Base-by-base conservation (phyloP, 2,888 invertebrate species). In the Eupeodes latifasciatus region DNA sequence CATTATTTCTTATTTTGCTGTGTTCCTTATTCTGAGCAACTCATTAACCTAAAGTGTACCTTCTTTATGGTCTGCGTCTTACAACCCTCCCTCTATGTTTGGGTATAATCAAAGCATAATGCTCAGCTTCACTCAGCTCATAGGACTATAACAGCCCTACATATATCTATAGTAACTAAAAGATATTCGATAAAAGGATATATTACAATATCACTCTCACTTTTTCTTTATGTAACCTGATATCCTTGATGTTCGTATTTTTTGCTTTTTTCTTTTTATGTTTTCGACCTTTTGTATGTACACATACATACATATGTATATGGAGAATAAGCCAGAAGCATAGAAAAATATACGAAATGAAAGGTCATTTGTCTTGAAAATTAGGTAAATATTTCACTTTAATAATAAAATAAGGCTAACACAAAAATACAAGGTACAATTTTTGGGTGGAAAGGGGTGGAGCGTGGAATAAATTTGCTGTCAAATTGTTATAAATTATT, bases 11-110 rank as follows among this genome's bases (percentile, higher is more conserved):
- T 53, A 5, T 69, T 69, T 16, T 51, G 49, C 61, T 57, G 57
- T 59, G 19, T 55, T 44, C 4, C 12, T 36, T 11, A 49, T 69
- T 16, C 74, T 16, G 36, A 59, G 44, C 14, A 59, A 51, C 74
- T 4, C 40, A 82, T 86, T 86, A 86, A 82, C 78, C 86, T 78
- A 81, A 86, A 78, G 78, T 82, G 82, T 34, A 86, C 76, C 40
- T 40, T 10, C 14, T 53, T 6, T 53, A 55, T 55, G n/a, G 5
- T 9, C 40, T 40, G 5, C 40, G 40, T 40, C 40, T 6, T 57
- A 27, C 12, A 59, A 34, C 14, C 36, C 57, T 34, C 14, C n/a
- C 27, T 40, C 40, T 40, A 9, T 40, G 40, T 27, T 27, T 0
- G 27, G 27, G 27, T 27, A 27, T 27, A 27, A 2, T 7, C 1